Evolutionary conservation across 2,797 vertebrate species (phyloP), one percentile per base, ranked within the genome.

Genomic region (Chanos chanos): DNA sequence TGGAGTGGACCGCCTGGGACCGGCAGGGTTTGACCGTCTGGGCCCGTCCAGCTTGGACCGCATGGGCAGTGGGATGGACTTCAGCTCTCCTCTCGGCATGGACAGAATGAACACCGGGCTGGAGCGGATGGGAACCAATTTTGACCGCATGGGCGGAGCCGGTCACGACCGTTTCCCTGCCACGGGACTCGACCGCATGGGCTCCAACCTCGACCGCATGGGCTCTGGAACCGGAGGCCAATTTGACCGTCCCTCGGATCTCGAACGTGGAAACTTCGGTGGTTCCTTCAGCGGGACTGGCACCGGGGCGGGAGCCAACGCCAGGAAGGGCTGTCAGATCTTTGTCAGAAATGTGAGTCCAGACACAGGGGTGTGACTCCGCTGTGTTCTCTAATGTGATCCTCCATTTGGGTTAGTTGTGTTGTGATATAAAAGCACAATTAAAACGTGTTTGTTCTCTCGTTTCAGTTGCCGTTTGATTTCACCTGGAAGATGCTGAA

Each of bases 401-500:
- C 36, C 18, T 36, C 7, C 0, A 10, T 45, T 24, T 31, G 0
- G 30, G 2, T 3, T 0, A 8, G 28, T 4, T 24, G 1, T 15
- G 6, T 18, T 0, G 8, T 43, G 1, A 2, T 9, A 16, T n/a
- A 6, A 6, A n/a, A 31, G 21, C 52, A 2, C 25, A 25, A 4
- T 43, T 6, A 1, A 24, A 49, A 25, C n/a, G n/a, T 27, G 10
- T 18, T 19, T 28, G 1, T 2, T 40, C 45, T 50, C 73, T 7
- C 63, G 51, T 75, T 83, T 30, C 81, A 99, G 96, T 89, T 99
- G 65, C 94, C 96, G 33, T 99, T 98, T 87, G 96, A 99, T 78
- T 97, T 97, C 74, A 96, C 93, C 66, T 99, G 95, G 95, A 97
- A 98, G 84, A 97, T 95, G 92, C 87, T 99, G 74, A 99, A 99